Evolutionary conservation across 2,113 vertebrate species (phyloP).

Genomic region (Alligator mississippiensis): DNA sequence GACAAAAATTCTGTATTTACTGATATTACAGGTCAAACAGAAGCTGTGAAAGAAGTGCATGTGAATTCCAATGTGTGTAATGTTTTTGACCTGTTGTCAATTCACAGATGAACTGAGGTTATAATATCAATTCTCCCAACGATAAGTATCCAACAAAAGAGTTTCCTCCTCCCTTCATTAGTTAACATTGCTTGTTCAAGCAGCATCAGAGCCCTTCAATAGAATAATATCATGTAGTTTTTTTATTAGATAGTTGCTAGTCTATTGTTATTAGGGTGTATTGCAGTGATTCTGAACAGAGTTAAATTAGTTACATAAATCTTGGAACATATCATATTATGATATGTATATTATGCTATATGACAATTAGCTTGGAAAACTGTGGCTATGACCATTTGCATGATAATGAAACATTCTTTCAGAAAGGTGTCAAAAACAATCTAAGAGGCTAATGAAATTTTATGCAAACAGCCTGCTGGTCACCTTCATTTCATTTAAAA

Average conservation of each 20-base stretch:
- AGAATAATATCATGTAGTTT: not conserved
- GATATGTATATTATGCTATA: constrained; percentile 6
- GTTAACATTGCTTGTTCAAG: not conserved
- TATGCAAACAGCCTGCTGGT: constrained; percentile 66
- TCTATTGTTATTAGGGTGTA: constrained; percentile 14
- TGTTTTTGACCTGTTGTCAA: not conserved
- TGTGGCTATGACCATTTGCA: constrained; percentile 39
- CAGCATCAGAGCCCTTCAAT: not conserved
- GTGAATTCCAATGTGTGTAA: not conserved
- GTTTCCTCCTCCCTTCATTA: not conserved
- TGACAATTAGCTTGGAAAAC: constrained; percentile 32
- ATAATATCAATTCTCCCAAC: not conserved
- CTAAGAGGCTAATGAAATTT: constrained; percentile 66
- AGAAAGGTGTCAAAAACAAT: constrained; percentile 63
- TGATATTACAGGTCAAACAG: not conserved
- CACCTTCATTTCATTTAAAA: constrained; percentile 67
- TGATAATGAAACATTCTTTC: constrained; percentile 59
- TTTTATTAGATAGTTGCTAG: not conserved
- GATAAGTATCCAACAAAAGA: not conserved
- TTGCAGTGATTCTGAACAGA: constrained; percentile 37
- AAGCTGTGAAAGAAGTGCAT: not conserved
- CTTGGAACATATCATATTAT: constrained; percentile 7
- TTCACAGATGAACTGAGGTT: not conserved
- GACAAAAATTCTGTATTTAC: not conserved
- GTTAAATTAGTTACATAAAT: constrained; percentile 40